Percentiles rank a stretch among this genome's conserved stretches.
phyloP scores from a whole-genome alignment of 37 sponge, comb jelly and placozoan genomes.

The Dysidea cf. avara region DNA sequence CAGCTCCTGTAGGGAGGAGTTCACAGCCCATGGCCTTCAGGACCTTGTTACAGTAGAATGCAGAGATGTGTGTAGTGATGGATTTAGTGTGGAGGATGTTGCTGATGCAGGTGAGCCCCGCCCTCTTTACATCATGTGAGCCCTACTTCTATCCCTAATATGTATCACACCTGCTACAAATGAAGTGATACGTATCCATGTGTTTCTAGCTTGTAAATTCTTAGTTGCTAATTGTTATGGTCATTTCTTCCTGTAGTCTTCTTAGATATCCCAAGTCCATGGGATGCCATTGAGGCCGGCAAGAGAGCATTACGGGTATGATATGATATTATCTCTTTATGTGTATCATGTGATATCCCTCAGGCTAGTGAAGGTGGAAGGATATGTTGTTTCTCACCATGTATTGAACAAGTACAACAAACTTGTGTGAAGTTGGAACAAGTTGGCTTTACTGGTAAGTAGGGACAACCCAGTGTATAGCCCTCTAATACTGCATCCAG shows the following conservation, averaged over 20 bases:
- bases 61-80: constrained; percentile 88
- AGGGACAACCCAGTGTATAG: not conserved
- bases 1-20: constrained; percentile 64
- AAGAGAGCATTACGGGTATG: constrained; percentile 57
- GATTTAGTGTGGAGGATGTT: constrained; percentile 70
- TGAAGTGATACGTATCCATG: too few relatives aligned
- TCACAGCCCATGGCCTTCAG: constrained; percentile 74
- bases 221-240: not conserved
- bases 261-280: constrained; percentile 89
- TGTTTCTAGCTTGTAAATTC: not conserved
- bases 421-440: constrained; percentile 64
- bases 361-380: constrained; percentile 72
- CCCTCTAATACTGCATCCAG: too few relatives aligned
- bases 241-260: constrained; percentile 56
- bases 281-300: constrained; percentile 81
- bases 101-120: constrained; percentile 79
- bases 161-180: too few relatives aligned
- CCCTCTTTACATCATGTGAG: too few relatives aligned
- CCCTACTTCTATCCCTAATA: too few relatives aligned
- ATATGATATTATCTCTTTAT: not conserved
- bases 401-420: constrained; percentile 96
- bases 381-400: constrained; percentile 92
- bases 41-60: constrained; percentile 77
- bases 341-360: not conserved
- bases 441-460: constrained; percentile 72